phyloP scores from a whole-genome alignment of 1,140 invertebrate genomes.

The Leguminivora glycinivorella region DNA sequence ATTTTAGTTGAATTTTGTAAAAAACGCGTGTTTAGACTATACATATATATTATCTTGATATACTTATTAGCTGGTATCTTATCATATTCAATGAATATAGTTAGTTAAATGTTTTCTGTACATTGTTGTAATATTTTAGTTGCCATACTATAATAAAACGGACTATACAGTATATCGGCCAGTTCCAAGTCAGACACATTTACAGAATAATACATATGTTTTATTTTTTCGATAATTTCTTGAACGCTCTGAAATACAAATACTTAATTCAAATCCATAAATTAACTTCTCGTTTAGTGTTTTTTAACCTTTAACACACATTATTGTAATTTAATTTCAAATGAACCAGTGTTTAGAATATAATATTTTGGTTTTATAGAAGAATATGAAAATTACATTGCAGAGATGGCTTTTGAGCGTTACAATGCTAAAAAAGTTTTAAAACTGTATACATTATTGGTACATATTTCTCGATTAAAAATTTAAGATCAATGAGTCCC shows the following conservation, averaged over 20 bases:
- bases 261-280: too few relatives aligned
- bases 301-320: too few relatives aligned
- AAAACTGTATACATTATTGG: background rate
- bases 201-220: background rate
- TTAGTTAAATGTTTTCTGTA: constrained; percentile 4
- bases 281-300: too few relatives aligned
- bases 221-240: background rate
- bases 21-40: background rate
- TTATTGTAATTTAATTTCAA: too few relatives aligned
- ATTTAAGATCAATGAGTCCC: too few relatives aligned
- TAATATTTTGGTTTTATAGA: too few relatives aligned
- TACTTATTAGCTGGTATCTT: background rate
- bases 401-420: too few relatives aligned
- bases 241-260: too few relatives aligned
- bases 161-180: constrained; percentile 13
- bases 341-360: too few relatives aligned
- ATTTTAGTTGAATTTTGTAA: background rate
- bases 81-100: background rate
- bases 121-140: background rate
- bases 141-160: constrained; percentile 12
- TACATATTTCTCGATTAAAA: background rate
- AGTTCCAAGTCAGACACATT: background rate
- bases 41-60: background rate
- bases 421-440: too few relatives aligned
- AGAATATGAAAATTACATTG: too few relatives aligned